A percentile compares a stretch with the other conserved stretches of the same genome.
These are phyloP conservation scores for Petrolisthes manimaculis DNA, from an alignment of 2,888 invertebrate species.

Conservation along the genomic window DNA sequence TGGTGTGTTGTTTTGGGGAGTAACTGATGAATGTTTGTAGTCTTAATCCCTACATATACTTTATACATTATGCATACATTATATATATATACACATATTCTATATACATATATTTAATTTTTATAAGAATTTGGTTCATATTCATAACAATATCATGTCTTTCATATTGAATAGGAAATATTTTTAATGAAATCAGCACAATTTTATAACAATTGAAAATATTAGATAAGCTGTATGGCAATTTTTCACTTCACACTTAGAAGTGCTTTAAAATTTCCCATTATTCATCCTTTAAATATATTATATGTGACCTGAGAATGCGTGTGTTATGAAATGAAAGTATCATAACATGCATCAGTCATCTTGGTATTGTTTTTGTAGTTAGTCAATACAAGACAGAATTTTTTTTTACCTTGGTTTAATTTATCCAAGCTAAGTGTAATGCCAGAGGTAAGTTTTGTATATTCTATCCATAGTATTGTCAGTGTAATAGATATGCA, in stretches of 20 bases:
- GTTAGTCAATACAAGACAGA: neutral
- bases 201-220: neutral
- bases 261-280: too few species aligned
- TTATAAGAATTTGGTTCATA: neutral
- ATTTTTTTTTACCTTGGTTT: slow-evolving; percentile 8
- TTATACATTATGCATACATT: slow-evolving; percentile 6
- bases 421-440: neutral
- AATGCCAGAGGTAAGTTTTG: too few species aligned
- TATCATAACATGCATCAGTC: neutral
- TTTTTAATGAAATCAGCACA: neutral
- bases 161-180: slow-evolving; percentile 18
- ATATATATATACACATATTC: neutral
- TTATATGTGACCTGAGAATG: neutral
- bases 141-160: slow-evolving; percentile 15
- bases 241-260: too few species aligned
- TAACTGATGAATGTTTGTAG: neutral
- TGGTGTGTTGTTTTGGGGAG: neutral
- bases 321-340: slow-evolving; percentile 5
- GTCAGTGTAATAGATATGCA: too few species aligned
- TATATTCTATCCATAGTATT: too few species aligned
- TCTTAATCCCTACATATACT: neutral
- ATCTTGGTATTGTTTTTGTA: neutral
- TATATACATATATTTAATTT: slow-evolving; percentile 5
- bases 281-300: too few species aligned
- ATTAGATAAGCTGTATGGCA: too few species aligned